phyloP scores from a whole-genome alignment of 1,140 invertebrate species.

The Temnothorax curvispinosus region DNA sequence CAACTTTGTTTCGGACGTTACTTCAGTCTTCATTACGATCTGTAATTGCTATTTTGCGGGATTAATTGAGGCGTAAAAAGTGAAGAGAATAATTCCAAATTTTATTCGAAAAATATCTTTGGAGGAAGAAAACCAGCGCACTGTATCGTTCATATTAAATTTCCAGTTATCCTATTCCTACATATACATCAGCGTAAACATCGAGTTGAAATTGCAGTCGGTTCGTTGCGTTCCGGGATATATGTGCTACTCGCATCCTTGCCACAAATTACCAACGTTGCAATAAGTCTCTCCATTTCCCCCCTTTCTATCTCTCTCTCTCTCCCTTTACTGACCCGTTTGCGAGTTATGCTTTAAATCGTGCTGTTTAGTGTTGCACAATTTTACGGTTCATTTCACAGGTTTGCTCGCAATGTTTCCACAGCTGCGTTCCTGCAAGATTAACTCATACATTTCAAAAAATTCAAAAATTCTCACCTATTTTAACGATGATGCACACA shows the following conservation, averaged over 20 bases:
- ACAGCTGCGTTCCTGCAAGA: constrained; percentile 25
- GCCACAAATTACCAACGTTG: constrained; percentile 31
- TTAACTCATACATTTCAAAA: constrained; percentile 45
- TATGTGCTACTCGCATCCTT: background rate
- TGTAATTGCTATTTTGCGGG: constrained; percentile 8
- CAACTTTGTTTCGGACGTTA: background rate
- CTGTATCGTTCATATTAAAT: constrained; percentile 28
- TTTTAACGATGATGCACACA: background rate
- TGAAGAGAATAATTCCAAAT: constrained; percentile 5
- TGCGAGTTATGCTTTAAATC: constrained; percentile 47
- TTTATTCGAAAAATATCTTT: background rate
- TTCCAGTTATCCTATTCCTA: constrained; percentile 52
- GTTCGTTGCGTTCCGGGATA: constrained; percentile 25
- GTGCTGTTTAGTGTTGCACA: constrained; percentile 48
- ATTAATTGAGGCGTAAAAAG: constrained; percentile 15
- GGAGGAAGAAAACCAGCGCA: too few relatives aligned
- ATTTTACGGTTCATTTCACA: constrained; percentile 41
- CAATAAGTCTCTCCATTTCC: constrained; percentile 29
- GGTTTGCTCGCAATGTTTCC: background rate
- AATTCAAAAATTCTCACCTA: constrained; percentile 3
- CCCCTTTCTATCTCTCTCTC: background rate
- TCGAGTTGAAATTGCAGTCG: constrained; percentile 24
- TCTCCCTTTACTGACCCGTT: background rate
- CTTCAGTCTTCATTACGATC: background rate
- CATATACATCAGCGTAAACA: background rate